Evolutionary conservation across 2,113 vertebrate species (phyloP), one percentile per base, ranked within the genome.

Genomic region (Hemichromis elongatus): DNA sequence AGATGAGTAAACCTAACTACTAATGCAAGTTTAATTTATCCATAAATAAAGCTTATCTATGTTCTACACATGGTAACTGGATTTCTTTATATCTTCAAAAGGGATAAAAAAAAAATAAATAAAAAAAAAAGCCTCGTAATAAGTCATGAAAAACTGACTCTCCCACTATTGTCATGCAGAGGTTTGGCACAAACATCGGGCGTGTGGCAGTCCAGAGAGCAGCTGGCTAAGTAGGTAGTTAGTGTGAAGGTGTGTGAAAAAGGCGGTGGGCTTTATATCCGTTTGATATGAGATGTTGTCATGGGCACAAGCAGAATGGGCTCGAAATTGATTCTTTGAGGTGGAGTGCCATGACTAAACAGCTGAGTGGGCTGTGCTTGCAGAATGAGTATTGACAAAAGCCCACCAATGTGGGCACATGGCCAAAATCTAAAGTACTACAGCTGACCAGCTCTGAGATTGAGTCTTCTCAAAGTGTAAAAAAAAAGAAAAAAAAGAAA

Each of bases 251-350:
- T 80, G 82, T 18, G 47, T 55, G 79, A 13, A 63, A 24, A 84
- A 68, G 47, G 21, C 10, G 12, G n/a, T 28, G 77, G 81, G 55
- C 56, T 82, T 83, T 45, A 37, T 37, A 83, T 84, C 57, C 5
- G 5, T 84, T 88, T 90, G 45, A 90, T 79, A 80, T 18, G 81
- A 85, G 84, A 88, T 86, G 79, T 37, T 82, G 85, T 88, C 86
- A 86, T 30, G n/a, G 81, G 33, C 77, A 59, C 56, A 4, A 63
- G 80, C 59, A 33, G 80, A 90, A 84, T 12, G 73, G 80, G 4
- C 63, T 5, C 9, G 37, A 73, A 87, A 94, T 91, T 37, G 33
- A 94, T 93, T 85, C 54, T 80, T 85, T 77, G 83, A 87, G 83
- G 84, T 85, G 77, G 81, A 84, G 66, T 59, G 57, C 55, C 84